These are phyloP conservation scores for Gymnopithys bicolor DNA, from an alignment of 2,797 vertebrate genomes.

Conservation along the genomic window DNA sequence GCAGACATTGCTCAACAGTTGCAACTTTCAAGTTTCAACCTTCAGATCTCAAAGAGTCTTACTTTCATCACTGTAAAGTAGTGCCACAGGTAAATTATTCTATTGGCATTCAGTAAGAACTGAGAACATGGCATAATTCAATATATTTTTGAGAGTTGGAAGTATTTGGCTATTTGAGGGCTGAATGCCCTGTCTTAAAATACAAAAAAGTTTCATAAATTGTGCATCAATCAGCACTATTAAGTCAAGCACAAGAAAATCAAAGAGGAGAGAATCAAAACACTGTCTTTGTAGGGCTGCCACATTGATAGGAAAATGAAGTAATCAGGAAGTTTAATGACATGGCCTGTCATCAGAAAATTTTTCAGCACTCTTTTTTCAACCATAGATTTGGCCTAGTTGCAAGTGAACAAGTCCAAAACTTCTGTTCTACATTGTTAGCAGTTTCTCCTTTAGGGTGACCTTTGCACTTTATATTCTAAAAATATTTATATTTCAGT, in stretches of 20 bases:
- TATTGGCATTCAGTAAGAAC: neutral
- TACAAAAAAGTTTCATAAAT: neutral
- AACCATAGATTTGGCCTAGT: neutral
- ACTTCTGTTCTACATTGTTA: neutral
- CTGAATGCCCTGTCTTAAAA: neutral
- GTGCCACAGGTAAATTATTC: neutral
- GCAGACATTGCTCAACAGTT: neutral
- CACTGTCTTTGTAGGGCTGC: neutral
- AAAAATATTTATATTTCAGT: neutral
- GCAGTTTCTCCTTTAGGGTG: neutral
- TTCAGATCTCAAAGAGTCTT: neutral
- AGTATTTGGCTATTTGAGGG: neutral
- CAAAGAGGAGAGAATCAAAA: slow-evolving; percentile 1
- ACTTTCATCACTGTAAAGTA: neutral
- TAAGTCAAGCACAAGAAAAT: neutral
- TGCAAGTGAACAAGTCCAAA: neutral
- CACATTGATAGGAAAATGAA: neutral
- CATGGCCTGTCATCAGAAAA: neutral
- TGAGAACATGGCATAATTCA: neutral
- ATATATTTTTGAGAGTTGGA: neutral
- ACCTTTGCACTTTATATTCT: neutral
- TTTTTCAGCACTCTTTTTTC: neutral
- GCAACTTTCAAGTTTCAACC: neutral
- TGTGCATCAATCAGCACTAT: neutral
- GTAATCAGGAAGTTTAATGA: neutral